Conservation (phyloP, 2,113 vertebrate genomes). For the Sorex araneus region DNA sequence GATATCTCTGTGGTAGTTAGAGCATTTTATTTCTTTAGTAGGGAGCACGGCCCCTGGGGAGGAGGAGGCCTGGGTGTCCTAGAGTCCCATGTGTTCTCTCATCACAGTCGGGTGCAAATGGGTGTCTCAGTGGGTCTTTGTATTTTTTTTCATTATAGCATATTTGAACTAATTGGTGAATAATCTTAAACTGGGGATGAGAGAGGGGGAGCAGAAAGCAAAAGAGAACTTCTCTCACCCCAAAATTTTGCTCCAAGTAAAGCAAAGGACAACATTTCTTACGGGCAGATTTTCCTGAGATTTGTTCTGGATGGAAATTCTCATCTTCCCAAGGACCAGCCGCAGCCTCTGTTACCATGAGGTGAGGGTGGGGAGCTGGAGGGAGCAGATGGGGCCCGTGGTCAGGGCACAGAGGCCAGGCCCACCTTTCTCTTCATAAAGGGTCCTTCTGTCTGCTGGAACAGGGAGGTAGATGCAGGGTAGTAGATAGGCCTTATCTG, state of each 20-base stretch:
- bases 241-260: neutral
- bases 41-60: neutral
- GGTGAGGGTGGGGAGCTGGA: neutral
- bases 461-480: no score
- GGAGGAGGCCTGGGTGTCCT: no score
- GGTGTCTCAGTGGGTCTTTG: neutral
- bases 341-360: neutral
- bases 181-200: neutral
- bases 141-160: neutral
- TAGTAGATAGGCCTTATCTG: neutral
- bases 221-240: neutral
- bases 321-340: neutral
- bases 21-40: slow-evolving; percentile 19
- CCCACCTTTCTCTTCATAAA: neutral
- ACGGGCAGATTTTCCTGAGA: neutral
- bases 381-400: neutral
- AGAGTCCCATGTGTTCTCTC: slow-evolving; percentile 13
- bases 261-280: neutral
- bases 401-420: neutral
- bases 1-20: neutral
- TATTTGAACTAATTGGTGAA: slow-evolving; percentile 52
- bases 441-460: slow-evolving; percentile 12
- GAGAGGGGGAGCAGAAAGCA: neutral
- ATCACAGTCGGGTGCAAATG: neutral
- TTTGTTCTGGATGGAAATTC: neutral